phyloP scores from a whole-genome alignment of 2,888 invertebrate genomes.

The Drosophila eohydei region DNA sequence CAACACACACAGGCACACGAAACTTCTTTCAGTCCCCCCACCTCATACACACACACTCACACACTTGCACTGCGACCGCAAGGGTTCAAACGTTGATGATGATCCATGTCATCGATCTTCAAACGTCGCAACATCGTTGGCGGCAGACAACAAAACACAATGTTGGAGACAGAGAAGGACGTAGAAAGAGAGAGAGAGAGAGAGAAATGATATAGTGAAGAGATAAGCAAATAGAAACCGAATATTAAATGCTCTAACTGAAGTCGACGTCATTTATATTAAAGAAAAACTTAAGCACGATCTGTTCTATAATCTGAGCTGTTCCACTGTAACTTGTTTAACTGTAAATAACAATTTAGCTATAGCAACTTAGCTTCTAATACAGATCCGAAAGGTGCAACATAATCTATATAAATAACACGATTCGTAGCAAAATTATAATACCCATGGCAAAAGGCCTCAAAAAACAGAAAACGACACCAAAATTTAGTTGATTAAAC shows the following conservation, averaged over 20 bases:
- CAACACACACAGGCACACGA: not conserved
- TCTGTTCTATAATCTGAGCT: not conserved
- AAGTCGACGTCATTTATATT: no score
- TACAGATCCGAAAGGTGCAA: not conserved
- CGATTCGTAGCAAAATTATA: not conserved
- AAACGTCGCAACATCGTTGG: constrained; percentile 45
- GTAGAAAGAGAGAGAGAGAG: not conserved
- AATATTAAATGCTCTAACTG: constrained; percentile 3
- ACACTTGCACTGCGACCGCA: constrained; percentile 37
- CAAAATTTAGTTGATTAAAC: constrained; percentile 36
- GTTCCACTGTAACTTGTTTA: not conserved
- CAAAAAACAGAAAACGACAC: constrained; percentile 5
- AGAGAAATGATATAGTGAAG: not conserved
- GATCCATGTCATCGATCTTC: constrained; percentile 54
- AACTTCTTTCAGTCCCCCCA: not conserved
- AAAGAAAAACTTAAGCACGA: not conserved
- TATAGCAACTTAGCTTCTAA: not conserved
- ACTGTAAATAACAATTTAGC: not conserved
- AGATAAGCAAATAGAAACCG: not conserved
- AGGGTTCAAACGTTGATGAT: constrained; percentile 51
- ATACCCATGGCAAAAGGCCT: not conserved
- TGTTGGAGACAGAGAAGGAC: not conserved
- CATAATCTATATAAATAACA: not conserved
- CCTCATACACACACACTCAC: constrained; percentile 1
- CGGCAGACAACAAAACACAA: constrained; percentile 53